These are phyloP conservation scores for Nomada ferruginata DNA, from an alignment of 2,888 invertebrate species.

Conservation along the genomic window DNA sequence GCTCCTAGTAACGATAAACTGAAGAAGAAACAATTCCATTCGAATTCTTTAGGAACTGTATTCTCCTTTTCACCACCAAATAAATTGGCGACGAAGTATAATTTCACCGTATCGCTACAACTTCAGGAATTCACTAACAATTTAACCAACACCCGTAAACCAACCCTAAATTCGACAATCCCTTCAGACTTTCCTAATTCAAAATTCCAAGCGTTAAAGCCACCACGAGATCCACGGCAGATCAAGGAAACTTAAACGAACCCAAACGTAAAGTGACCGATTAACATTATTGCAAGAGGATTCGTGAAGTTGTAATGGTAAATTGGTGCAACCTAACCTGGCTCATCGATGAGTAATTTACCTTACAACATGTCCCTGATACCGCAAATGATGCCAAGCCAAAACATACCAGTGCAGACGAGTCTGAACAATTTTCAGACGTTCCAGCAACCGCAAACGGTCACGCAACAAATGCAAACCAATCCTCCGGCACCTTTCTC, in stretches of 20 bases:
- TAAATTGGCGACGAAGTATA: conserved; percentile 5
- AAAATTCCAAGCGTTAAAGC: conserved; percentile 58
- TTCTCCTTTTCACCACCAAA: neutral
- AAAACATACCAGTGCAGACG: conserved; percentile 70
- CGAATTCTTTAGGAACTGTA: neutral
- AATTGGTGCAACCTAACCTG: conserved; percentile 30
- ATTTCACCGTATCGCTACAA: conserved; percentile 43
- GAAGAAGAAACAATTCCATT: neutral
- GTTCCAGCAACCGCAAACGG: conserved; percentile 64
- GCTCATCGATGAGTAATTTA: conserved; percentile 61
- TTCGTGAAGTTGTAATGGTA: neutral
- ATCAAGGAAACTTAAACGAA: neutral
- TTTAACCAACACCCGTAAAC: conserved; percentile 20
- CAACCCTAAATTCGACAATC: conserved; percentile 54
- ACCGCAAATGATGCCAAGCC: conserved; percentile 67
- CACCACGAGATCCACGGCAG: neutral
- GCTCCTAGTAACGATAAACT: too few relatives aligned
- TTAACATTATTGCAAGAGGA: neutral
- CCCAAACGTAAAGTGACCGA: neutral
- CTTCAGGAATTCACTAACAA: conserved; percentile 55
- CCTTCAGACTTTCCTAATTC: conserved; percentile 39
- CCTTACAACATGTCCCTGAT: conserved; percentile 46
- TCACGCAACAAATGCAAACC: conserved; percentile 61
- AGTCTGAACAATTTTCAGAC: conserved; percentile 73
- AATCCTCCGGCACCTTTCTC: conserved; percentile 37